Evolutionary conservation across 1,140 invertebrate genomes (phyloP), one percentile per base, ranked within the genome.

Genomic region (Bradysia coprophila): DNA sequence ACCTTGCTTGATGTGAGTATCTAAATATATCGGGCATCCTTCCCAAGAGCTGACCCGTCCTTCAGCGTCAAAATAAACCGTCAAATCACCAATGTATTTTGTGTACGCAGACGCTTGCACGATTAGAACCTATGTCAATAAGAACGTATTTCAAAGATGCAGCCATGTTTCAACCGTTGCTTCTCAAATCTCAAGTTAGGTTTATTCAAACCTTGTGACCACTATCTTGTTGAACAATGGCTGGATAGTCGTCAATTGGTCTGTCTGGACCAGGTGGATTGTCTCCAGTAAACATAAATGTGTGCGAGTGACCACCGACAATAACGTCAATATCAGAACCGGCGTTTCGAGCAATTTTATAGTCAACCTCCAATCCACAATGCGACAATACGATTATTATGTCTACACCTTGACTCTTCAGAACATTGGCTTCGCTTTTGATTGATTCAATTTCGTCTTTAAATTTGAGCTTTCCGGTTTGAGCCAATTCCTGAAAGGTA

Each of bases 291-390:
- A 70, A 86, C 0, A 88, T 63, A 46, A 89, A 73, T 0, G 81
- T 81, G 51, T 92, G 84, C 4, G 81, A 81, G 52, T 93, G 88
- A n/a, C 78, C 82, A 11, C 88, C 88, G 19, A 93, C 81, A 45
- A 93, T 83, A 1, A 83, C 71, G 44, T 81, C 76, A 24, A 91
- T 72, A 33, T 77, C 62, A 21, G 70, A 61, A 22, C 67, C 73
- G 24, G 70, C 65, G 21, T 69, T 61, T 13, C 49, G 48, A 0
- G 85, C 87, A 43, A 92, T 78, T 42, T 63, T 51, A 51, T 75
- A 59, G 52, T 89, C 84, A 18, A 77, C 70, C 10, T 69, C 63
- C 33, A 75, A 67, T 2, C 85, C 85, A 42, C 78, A 77, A 51
- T 89, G 84, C 5, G 82, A 85, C 31, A 88, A 58, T 2, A 80